Evolutionary conservation across 2,888 invertebrate genomes (phyloP), one percentile per base, ranked within the genome.

Genomic region (Cataglyphis altisquamis): DNA sequence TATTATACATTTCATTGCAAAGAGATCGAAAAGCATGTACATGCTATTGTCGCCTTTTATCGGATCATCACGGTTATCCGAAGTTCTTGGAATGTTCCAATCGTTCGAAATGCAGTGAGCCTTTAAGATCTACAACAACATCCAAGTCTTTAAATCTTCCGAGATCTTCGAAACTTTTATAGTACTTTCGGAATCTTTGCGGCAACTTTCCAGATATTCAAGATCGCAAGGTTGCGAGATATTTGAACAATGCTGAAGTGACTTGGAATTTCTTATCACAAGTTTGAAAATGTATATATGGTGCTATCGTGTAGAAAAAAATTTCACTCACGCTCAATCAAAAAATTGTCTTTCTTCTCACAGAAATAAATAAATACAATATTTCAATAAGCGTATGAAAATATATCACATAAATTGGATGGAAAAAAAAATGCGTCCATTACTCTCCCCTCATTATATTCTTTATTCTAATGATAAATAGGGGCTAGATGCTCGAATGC

Each of bases 61-160:
- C 45, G 36, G 45, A 72, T 80, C 72, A 18, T 70, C 78, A 60
- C 62, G 60, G 72, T 80, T 80, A 36, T 57, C 39, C 4, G 60
- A 60, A 25, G 32, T 32, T 78, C 55, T 45, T 41, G 72, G 45
- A 80, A 80, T 80, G 78, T 45, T 70, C 60, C 60, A 60, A 72
- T 80, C 60, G 78, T 36, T 72, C 45, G 60, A 45, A 62, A 72
- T 60, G 60, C 15, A 39, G 77, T 77, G 60, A 72, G 78, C 78
- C 60, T 62, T 48, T 80, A 72, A 72, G 78, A 72, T 72, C 72
- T 72, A 72, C 60, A 80, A 70, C 78, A 70, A 80, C 78, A 70
- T 36, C 36, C 78, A 60, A 80, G 72, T 72, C 72, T 72, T 80
- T 80, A 80, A 80, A 80, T 80, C 78, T 70, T 70, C 25, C 60